Evolutionary conservation across 2,113 vertebrate genomes (phyloP).

Genomic region (Chroicocephalus ridibundus): DNA sequence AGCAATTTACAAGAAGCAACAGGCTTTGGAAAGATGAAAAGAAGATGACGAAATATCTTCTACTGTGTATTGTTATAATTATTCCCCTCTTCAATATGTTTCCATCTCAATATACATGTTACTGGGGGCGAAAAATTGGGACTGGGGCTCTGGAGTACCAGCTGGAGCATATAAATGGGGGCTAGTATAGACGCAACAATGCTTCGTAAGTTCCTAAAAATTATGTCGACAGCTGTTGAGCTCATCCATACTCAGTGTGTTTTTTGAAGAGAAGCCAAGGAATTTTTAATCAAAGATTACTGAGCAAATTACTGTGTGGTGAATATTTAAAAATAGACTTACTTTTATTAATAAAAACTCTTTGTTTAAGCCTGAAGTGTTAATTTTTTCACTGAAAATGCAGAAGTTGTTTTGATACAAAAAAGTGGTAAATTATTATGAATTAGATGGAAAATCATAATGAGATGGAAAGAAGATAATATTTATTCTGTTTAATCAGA

Average conservation of each 20-base stretch:
- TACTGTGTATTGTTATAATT: not conserved
- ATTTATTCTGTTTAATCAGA: not conserved
- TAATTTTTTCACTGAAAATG: constrained; percentile 43
- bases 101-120: constrained; percentile 9
- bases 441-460: constrained; percentile 42
- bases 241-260: constrained; percentile 15
- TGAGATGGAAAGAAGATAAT: constrained; percentile 31
- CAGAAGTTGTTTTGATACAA: constrained; percentile 35
- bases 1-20: not conserved
- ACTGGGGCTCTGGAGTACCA: not conserved
- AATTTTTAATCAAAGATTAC: constrained; percentile 74
- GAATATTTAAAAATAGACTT: constrained; percentile 48
- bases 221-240: constrained; percentile 55
- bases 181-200: constrained; percentile 2
- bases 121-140: not conserved
- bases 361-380: constrained; percentile 44
- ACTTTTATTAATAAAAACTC: constrained; percentile 37
- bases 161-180: constrained; percentile 6
- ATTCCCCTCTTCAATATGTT: not conserved
- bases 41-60: not conserved
- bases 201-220: constrained; percentile 48
- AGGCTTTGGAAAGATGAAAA: not conserved
- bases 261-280: constrained; percentile 64
- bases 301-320: constrained; percentile 40
- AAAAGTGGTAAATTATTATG: constrained; percentile 38